Evolutionary conservation across 2,797 vertebrate species (phyloP).

Genomic region (Petrocephalus schoutedeni): DNA sequence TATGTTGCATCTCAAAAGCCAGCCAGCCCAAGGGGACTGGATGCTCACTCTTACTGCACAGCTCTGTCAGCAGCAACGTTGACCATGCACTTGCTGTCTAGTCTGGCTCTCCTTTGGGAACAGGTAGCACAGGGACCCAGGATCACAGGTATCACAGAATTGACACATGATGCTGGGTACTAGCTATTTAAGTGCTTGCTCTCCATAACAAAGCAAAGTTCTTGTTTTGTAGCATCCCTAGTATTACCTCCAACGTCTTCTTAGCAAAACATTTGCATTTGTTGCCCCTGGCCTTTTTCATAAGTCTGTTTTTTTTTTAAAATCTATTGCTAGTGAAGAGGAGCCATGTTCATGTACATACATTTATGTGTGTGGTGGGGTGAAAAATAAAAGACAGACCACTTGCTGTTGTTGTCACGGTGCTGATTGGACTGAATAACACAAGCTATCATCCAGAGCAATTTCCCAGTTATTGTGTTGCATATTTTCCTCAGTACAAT

Average conservation of each 20-base stretch:
- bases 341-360: neutral
- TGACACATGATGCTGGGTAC: neutral
- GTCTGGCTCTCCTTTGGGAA: neutral
- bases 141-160: neutral
- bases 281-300: neutral
- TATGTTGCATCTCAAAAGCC: neutral
- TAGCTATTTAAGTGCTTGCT: neutral
- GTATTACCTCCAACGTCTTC: neutral
- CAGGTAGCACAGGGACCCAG: neutral
- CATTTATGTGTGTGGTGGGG: neutral
- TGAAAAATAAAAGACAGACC: neutral
- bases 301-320: neutral
- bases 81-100: neutral
- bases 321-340: neutral
- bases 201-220: neutral
- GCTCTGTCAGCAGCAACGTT: neutral
- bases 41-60: neutral
- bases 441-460: neutral
- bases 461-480: neutral
- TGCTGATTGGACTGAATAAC: neutral
- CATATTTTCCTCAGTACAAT: neutral
- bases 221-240: neutral
- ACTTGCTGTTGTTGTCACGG: neutral
- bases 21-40: neutral
- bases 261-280: neutral